phyloP scores from a whole-genome alignment of 2,113 vertebrate genomes.

The Strix uralensis region DNA sequence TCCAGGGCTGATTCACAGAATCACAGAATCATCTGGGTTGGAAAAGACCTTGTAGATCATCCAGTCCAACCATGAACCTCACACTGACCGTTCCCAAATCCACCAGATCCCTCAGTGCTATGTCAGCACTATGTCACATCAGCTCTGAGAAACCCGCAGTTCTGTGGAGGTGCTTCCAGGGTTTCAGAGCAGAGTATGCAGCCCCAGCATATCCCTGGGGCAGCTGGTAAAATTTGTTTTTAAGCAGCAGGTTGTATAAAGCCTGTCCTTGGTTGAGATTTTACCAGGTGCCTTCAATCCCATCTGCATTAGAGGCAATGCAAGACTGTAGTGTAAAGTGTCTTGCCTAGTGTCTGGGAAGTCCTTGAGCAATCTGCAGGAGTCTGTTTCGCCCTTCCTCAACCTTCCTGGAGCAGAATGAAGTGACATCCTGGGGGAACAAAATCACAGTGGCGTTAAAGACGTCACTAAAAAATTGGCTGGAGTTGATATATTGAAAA shows the following conservation, averaged over 20 bases:
- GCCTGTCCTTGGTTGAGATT: not conserved
- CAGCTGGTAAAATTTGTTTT: not conserved
- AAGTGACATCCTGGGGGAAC: not conserved
- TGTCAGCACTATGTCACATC: too few species aligned
- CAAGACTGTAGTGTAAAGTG: not conserved
- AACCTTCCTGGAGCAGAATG: not conserved
- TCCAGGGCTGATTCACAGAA: not conserved
- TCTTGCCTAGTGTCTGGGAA: not conserved
- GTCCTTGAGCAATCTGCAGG: not conserved
- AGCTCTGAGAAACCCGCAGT: not conserved
- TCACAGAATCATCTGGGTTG: too few species aligned
- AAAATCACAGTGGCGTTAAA: not conserved
- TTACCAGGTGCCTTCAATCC: not conserved
- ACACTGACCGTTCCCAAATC: too few species aligned
- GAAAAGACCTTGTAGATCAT: too few species aligned
- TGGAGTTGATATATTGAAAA: not conserved
- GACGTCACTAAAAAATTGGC: not conserved
- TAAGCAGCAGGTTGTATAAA: not conserved
- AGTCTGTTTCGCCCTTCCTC: not conserved
- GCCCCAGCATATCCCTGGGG: not conserved
- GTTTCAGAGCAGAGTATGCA: fast-evolving
- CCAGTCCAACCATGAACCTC: too few species aligned
- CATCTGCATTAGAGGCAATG: not conserved
- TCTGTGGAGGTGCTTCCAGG: not conserved
- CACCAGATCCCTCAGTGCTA: too few species aligned